These are phyloP conservation scores for Enhydra lutris DNA, from an alignment of 2,113 vertebrate genomes.

Conservation along the genomic window DNA sequence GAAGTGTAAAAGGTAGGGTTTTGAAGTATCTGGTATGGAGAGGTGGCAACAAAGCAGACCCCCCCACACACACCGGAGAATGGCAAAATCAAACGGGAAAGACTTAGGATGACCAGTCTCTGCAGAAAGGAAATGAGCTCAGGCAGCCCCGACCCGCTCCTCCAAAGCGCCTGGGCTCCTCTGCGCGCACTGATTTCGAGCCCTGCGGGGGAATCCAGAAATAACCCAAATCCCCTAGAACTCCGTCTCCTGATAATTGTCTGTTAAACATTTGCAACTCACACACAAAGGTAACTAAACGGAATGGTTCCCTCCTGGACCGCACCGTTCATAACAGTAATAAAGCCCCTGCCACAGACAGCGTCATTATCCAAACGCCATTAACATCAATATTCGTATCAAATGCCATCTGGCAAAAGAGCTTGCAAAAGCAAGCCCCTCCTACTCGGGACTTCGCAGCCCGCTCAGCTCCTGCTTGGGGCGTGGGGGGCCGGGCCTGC, in stretches of 20 bases:
- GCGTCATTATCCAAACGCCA: slow-evolving; percentile 61
- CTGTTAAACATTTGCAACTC: slow-evolving; percentile 68
- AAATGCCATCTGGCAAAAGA: slow-evolving; percentile 70
- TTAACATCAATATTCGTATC: slow-evolving; percentile 68
- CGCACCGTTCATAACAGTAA: slow-evolving; percentile 31
- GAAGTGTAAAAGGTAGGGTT: slow-evolving; percentile 76
- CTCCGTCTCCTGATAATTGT: slow-evolving; percentile 1
- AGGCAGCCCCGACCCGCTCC: background rate
- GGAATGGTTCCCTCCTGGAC: slow-evolving; percentile 64
- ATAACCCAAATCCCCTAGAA: slow-evolving; percentile 26
- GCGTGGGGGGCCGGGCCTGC: background rate
- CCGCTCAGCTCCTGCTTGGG: background rate
- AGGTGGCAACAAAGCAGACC: slow-evolving; percentile 67
- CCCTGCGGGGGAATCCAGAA: slow-evolving; percentile 19
- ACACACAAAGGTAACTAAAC: slow-evolving; percentile 67
- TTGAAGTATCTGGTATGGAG: slow-evolving; percentile 66
- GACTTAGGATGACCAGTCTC: background rate
- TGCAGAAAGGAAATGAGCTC: background rate
- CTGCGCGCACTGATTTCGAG: background rate
- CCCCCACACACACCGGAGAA: background rate
- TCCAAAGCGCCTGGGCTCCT: background rate
- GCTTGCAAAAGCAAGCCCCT: background rate
- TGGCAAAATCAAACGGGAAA: background rate
- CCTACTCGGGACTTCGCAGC: slow-evolving; percentile 1
- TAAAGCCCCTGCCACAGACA: slow-evolving; percentile 54